Conservation (phyloP, 2,113 vertebrate genomes). For the Hirundichthys speculiger region DNA sequence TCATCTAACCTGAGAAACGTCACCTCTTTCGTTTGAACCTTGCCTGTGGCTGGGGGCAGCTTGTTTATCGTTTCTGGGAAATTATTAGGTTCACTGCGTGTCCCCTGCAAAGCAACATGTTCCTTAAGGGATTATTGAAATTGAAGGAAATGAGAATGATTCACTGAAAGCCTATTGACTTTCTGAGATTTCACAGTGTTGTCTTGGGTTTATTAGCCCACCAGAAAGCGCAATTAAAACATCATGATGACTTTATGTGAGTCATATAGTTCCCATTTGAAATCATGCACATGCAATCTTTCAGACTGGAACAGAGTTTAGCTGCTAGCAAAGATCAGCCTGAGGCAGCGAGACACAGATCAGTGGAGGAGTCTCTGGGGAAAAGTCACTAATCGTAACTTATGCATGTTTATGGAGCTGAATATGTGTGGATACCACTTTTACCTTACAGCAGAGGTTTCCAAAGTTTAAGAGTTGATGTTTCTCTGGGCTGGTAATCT, state of each 20-base stretch:
- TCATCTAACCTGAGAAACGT: conserved; percentile 68
- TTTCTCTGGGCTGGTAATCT: background rate
- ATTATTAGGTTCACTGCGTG: conserved; percentile 5
- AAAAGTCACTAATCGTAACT: conserved; percentile 52
- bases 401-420: conserved; percentile 32
- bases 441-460: conserved; percentile 1
- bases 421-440: conserved; percentile 20
- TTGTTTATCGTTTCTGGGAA: conserved; percentile 32
- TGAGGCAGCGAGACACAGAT: conserved; percentile 53
- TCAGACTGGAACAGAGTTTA: conserved; percentile 56
- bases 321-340: conserved; percentile 63
- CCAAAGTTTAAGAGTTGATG: background rate
- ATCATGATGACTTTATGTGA: conserved; percentile 31
- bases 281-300: conserved; percentile 36
- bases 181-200: background rate
- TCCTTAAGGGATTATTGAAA: conserved; percentile 30
- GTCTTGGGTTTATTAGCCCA: conserved; percentile 14
- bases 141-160: conserved; percentile 20
- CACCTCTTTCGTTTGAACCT: conserved; percentile 46
- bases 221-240: conserved; percentile 22
- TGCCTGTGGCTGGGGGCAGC: conserved; percentile 15
- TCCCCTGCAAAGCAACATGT: background rate
- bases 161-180: conserved; percentile 18
- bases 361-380: conserved; percentile 58
- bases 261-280: conserved; percentile 52